Conservation (phyloP, 1,140 invertebrate species). For the Zaprionus lachaisei region DNA sequence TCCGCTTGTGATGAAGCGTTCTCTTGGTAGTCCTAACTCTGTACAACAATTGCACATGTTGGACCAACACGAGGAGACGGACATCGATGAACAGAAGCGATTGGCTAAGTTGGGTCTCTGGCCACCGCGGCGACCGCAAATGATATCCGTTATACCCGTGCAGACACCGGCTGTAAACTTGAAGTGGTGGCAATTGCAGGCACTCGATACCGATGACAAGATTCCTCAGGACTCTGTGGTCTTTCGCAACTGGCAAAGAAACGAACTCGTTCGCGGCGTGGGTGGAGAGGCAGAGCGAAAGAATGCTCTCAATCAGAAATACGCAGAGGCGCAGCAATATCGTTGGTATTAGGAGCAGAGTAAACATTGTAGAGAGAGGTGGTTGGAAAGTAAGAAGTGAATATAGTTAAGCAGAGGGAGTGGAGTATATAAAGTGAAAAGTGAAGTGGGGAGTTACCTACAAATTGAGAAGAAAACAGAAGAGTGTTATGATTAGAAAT, state of each 20-base stretch:
- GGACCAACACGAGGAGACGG: slow-evolving; percentile 50
- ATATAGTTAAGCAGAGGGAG: not conserved
- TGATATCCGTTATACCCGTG: slow-evolving; percentile 65
- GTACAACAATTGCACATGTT: slow-evolving; percentile 51
- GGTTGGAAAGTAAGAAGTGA: not conserved
- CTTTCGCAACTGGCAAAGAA: slow-evolving; percentile 63
- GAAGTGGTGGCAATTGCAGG: slow-evolving; percentile 74
- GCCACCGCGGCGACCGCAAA: slow-evolving; percentile 55
- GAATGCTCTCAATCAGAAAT: slow-evolving; percentile 62
- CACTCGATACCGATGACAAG: slow-evolving; percentile 42
- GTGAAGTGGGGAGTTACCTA: not conserved
- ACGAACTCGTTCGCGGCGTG: slow-evolving; percentile 54
- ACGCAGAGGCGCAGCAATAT: slow-evolving; percentile 53
- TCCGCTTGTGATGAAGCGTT: slow-evolving; percentile 32
- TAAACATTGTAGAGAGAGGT: not conserved
- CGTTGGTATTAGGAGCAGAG: slow-evolving; percentile 30
- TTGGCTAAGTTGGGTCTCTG: slow-evolving; percentile 63
- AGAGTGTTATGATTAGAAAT: too few species aligned
- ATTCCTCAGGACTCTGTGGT: slow-evolving; percentile 51
- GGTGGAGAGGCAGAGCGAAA: slow-evolving; percentile 61
- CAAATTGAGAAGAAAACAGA: not conserved
- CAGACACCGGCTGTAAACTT: slow-evolving; percentile 45
- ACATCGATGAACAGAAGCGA: slow-evolving; percentile 69
- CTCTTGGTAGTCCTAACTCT: not conserved
- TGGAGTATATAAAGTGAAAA: not conserved